Base-by-base conservation (phyloP, 2,113 vertebrate genomes). In the Arothron firmamentum region DNA sequence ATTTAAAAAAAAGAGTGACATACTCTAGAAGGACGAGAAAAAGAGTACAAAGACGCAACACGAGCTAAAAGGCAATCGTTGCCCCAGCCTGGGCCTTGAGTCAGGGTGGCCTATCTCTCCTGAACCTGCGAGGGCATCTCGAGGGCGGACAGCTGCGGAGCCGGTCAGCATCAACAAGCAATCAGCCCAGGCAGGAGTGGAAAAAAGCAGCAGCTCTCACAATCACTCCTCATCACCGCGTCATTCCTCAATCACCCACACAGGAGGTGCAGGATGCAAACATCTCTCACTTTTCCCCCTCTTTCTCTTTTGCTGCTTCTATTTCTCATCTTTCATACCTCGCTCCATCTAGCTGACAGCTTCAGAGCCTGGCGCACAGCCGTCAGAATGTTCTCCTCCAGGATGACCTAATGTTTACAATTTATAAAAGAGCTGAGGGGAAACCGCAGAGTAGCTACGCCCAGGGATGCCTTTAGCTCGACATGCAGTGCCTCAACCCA, bases 81-180 rank as follows among this genome's bases (percentile, higher is more conserved):
- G 17, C 64, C 66, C 46, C 68, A 65, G 72, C 49, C 47, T 77
- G 65, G 25, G 45, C 67, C 83, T 28, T 73, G 78, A 81, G 74
- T 70, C 43, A 25, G 25, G 75, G 70, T 67, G 80, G 81, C 74
- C 74, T 19, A 64, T 77, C 63, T 69, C 70, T 76, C 70, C 75
- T 71, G 61, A 72, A 81, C 74, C 81, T 82, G 80, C 81, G 83
- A 83, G 77, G 73, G 72, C 61, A 67, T 54, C 77, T 68, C 6
- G 28, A 74, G 77, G 81, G 77, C 75, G 46, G 71, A 79, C 82
- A 86, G 83, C 85, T 82, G 81, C 49, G 53, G 51, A 71, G 62
- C 63, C 49, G 85, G 80, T 87, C 85, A 75, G 59, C 17, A 10
- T 76, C 82, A 87, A 89, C 65, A 71, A 90, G 86, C 78, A 80